phyloP scores from a whole-genome alignment of 2,888 invertebrate species.

The Seira ritae region DNA sequence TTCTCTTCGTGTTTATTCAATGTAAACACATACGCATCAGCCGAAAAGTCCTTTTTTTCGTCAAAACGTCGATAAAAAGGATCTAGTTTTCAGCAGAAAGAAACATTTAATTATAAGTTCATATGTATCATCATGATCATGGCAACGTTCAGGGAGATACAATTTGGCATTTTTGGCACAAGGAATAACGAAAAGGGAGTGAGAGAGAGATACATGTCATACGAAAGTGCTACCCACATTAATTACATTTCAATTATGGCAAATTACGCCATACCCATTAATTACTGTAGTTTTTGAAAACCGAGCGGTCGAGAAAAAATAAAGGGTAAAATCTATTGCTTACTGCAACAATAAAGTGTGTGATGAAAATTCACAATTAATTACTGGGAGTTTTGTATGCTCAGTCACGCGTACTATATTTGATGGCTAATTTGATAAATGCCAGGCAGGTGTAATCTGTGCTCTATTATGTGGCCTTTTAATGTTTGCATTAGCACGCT shows the following conservation, averaged over 20 bases:
- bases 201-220: not conserved
- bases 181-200: not conserved
- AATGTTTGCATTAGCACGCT: too few relatives aligned
- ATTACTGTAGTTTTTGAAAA: not conserved
- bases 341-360: not conserved
- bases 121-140: not conserved
- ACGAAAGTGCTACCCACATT: conserved; percentile 35
- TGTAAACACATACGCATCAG: not conserved
- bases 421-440: not conserved
- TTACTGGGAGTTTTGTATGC: not conserved
- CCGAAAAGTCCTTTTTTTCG: too few relatives aligned
- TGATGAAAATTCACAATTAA: conserved; percentile 31
- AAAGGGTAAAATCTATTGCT: conserved; percentile 4
- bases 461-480: too few relatives aligned
- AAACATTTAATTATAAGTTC: not conserved
- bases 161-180: not conserved
- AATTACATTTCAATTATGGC: conserved; percentile 29
- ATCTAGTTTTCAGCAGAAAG: conserved; percentile 6
- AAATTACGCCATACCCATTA: conserved; percentile 29
- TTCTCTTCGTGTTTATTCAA: not conserved
- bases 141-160: not conserved
- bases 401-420: too few relatives aligned
- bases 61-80: not conserved
- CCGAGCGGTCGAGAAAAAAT: not conserved
- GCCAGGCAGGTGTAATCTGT: too few relatives aligned